Conservation (phyloP, 2,888 invertebrate genomes). For the Seira sanloemensis region DNA sequence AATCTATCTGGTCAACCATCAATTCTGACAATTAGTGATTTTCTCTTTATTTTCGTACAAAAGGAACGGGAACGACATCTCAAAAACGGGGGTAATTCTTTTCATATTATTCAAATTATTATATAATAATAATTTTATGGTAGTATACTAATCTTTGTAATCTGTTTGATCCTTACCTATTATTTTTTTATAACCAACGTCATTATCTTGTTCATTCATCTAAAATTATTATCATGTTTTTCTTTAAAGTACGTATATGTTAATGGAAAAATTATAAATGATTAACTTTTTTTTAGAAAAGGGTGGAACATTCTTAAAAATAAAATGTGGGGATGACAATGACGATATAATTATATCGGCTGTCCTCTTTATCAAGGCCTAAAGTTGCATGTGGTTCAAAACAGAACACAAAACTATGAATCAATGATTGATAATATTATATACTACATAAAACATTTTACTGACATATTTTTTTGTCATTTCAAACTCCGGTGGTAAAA, state of each 20-base stretch:
- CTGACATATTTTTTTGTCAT: too few species aligned
- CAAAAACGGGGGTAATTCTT: conserved; percentile 30
- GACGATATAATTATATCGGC: too few species aligned
- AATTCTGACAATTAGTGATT: conserved; percentile 44
- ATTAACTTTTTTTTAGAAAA: background rate
- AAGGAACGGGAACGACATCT: conserved; percentile 36
- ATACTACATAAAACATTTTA: too few species aligned
- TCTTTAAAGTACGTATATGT: background rate
- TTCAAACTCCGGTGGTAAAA: background rate
- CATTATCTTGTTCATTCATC: background rate
- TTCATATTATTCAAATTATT: conserved; percentile 8
- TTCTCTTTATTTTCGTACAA: conserved; percentile 59
- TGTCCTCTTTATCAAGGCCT: too few species aligned
- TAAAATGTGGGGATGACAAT: background rate
- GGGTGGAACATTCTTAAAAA: background rate
- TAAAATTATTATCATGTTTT: background rate
- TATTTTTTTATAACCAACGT: background rate
- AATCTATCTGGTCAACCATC: conserved; percentile 19
- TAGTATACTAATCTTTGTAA: background rate
- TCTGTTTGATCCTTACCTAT: background rate
- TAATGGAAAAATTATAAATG: too few species aligned
- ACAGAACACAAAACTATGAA: too few species aligned
- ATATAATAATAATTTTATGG: background rate
- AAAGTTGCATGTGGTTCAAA: too few species aligned
- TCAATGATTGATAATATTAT: too few species aligned